Evolutionary conservation across 2,888 invertebrate genomes (phyloP), one percentile per base, ranked within the genome.

Genomic region (Leptarthrus brevirostris): DNA sequence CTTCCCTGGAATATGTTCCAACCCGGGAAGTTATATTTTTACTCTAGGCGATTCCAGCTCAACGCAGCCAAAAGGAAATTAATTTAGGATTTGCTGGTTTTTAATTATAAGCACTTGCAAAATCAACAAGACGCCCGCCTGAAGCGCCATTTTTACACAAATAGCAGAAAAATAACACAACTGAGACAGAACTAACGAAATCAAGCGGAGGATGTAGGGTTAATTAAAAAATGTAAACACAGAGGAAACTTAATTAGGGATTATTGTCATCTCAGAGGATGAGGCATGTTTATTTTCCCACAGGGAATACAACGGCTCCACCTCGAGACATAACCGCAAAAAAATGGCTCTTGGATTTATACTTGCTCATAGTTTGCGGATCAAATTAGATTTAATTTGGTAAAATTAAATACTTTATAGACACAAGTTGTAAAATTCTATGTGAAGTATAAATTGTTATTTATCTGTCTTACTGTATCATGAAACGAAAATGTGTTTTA

Each of bases 101-200:
- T 64, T 64, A 64, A 64, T 64, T 64, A 64, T 64, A 36, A 44
- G 44, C 64, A 22, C 64, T 64, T 64, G 64, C 20, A 36, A 64
- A 64, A 64, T 47, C 64, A 64, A 64, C 64, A 64, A 47, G 64
- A 64, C 24, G 24, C 44, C 64, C 24, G 44, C 64, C 64, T 44
- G 20, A 14, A 64, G 64, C 64, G 16, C 16, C 18, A 44, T 40
- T 64, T 64, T 44, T 64, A 44, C 44, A 24, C 47, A 64, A 64
- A 64, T 47, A 64, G 36, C 44, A 12, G 40, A 12, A 40, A 40
- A 40, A 44, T 40, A 64, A 49, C 18, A 49, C 49, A 49, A 16
- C 49, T 5, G 16, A 8, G 16, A 18, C 14, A 8, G 16, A 49
- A 49, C 18, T 49, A 49, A 49, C 49, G 20, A 49, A 49, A 49